Base-by-base conservation (phyloP, 1,140 invertebrate genomes). In the Rhopalosiphum padi region DNA sequence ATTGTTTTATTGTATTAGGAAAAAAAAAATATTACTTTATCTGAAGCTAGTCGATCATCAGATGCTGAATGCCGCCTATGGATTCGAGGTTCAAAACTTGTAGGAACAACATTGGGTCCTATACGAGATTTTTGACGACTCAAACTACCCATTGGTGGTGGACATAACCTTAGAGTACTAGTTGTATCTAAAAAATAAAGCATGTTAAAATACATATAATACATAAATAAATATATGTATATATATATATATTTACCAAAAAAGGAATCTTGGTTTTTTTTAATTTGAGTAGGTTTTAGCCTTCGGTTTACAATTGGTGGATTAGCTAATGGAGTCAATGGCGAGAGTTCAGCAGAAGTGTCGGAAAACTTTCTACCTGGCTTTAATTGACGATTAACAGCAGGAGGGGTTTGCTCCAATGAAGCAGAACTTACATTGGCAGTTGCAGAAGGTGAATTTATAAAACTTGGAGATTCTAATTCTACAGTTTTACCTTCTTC, bases 371-470 rank as follows among this genome's bases (percentile, higher is more conserved):
- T 96, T 91, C 96, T 95, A 94, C 96, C 96, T 35, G 98, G 98
- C 95, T 98, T 98, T 5, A 98, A 95, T 85, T 97, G 97, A 25
- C 98, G 96, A 95, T 98, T 97, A 51, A 98, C 97, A 21, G 96
- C 96, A 9, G 97, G 97, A 21, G 97, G 97, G 83, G 96, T 94
- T 41, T 95, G 95, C 94, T 96, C 95, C 89, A 95, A 93, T 37
- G 91, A 93, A 43, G 91, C 91, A 21, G 91, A 86, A 85, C 91
- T 93, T 55, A 53, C 82, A 53, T 93, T 86, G 37, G 37, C 91
- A 43, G 86, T 93, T 85, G 82, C 91, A 41, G 91, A 94, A 88
- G 94, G 94, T 35, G 95, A 95, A 93, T 94, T 95, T 91, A 96
- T 96, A 15, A 96, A 96, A 35, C 95, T 95, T 7, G 96, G 96